These are phyloP conservation scores for Chaenodraco wilsoni DNA, from an alignment of 2,797 vertebrate genomes.

Conservation along the genomic window DNA sequence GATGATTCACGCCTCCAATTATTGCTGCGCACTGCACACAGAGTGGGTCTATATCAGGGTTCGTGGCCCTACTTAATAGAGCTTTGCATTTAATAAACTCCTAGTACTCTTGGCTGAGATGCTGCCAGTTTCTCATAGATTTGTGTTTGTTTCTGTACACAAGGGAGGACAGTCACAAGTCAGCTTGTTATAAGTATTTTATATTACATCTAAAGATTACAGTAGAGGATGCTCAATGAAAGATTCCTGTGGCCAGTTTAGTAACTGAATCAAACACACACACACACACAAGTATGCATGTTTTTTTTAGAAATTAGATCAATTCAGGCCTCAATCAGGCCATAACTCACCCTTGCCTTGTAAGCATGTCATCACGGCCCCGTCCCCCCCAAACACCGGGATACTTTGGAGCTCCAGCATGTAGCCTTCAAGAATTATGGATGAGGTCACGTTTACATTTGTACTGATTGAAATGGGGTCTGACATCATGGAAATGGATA, in stretches of 20 bases:
- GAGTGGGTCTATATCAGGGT: conserved; percentile 63
- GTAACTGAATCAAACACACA: not conserved
- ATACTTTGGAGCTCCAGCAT: not conserved
- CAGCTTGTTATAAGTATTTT: conserved; percentile 43
- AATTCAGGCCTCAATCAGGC: not conserved
- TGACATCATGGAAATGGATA: conserved; percentile 66
- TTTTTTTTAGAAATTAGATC: not conserved
- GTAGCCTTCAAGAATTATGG: conserved; percentile 14
- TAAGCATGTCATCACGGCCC: not conserved
- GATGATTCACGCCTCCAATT: conserved; percentile 58
- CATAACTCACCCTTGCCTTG: no score
- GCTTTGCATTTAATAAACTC: conserved; percentile 72
- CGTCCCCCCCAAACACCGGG: not conserved
- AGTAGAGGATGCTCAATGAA: conserved; percentile 6
- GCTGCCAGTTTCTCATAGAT: conserved; percentile 66
- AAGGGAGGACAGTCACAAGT: conserved; percentile 40
- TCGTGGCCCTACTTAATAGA: conserved; percentile 70
- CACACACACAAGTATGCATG: no score
- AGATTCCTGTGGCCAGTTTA: not conserved
- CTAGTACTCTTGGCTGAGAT: conserved; percentile 45
- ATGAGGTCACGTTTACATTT: conserved; percentile 51
- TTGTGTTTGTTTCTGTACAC: conserved; percentile 36
- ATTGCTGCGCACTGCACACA: conserved; percentile 4
- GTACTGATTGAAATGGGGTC: conserved; percentile 47
- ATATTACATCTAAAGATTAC: conserved; percentile 24